Evolutionary conservation across 1,140 invertebrate genomes (phyloP).

Genomic region (Harpegnathos saltator): DNA sequence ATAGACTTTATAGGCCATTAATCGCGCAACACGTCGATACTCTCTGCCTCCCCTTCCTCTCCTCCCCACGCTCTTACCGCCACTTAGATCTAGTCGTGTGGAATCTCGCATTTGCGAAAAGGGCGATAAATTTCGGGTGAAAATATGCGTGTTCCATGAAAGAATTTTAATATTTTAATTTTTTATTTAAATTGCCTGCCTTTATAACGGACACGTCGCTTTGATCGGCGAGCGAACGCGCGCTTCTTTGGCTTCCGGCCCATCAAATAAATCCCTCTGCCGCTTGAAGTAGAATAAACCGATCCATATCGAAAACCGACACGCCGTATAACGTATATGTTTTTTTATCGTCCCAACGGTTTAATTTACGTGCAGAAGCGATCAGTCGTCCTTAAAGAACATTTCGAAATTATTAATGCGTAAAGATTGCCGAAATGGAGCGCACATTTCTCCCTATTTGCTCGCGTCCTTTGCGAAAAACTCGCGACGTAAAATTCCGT

Average conservation of each 20-base stretch:
- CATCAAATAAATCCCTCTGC: conserved; percentile 52
- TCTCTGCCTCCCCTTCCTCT: no score
- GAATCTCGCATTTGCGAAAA: neutral
- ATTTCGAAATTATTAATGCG: conserved; percentile 3
- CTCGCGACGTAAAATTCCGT: no score
- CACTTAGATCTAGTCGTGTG: no score
- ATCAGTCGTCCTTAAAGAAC: conserved; percentile 26
- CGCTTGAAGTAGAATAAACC: conserved; percentile 49
- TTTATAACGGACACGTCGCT: conserved; percentile 45
- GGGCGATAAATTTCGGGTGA: neutral
- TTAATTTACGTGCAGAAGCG: conserved; percentile 20
- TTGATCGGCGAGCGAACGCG: conserved; percentile 18
- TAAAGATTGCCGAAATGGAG: neutral
- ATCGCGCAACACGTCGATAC: no score
- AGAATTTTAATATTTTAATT: conserved; percentile 48
- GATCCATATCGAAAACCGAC: conserved; percentile 30
- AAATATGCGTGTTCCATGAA: conserved; percentile 35
- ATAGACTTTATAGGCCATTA: no score
- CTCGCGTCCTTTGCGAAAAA: no score
- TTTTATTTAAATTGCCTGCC: conserved; percentile 46
- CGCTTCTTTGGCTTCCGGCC: conserved; percentile 31
- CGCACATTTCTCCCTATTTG: no score
- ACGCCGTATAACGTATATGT: conserved; percentile 10
- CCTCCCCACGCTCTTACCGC: no score
- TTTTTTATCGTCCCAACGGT: conserved; percentile 11